Percentiles rank a stretch among this genome's conserved stretches.
Conservation (phyloP, 2,797 vertebrate genomes). For the Bothrops alternatus region DNA sequence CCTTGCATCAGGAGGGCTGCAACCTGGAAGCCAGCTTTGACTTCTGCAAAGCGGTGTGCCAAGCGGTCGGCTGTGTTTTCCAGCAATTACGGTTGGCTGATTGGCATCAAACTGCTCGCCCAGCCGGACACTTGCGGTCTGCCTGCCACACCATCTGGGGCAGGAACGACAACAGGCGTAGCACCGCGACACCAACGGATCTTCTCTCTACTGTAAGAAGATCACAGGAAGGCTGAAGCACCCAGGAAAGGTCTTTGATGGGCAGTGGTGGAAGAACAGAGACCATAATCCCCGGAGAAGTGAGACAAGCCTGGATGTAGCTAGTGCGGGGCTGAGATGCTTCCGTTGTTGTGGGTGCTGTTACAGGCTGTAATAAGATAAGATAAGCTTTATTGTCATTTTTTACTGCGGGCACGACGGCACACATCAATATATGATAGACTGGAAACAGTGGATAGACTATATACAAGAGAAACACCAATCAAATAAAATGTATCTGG, state of each 20-base stretch:
- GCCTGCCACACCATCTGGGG: neutral
- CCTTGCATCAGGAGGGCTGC: neutral
- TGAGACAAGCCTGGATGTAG: neutral
- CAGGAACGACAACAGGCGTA: neutral
- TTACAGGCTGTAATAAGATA: neutral
- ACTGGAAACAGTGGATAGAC: too few relatives aligned
- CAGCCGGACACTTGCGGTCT: neutral
- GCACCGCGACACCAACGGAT: neutral
- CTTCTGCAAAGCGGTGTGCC: neutral
- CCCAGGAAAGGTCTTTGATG: neutral
- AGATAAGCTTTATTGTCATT: too few relatives aligned
- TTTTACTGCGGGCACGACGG: too few relatives aligned
- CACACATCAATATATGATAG: too few relatives aligned
- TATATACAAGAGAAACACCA: too few relatives aligned
- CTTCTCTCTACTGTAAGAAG: neutral
- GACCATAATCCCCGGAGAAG: neutral
- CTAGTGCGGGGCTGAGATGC: neutral
- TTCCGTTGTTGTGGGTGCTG: neutral
- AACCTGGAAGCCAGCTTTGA: neutral
- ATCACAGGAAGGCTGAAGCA: neutral
- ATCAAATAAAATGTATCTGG: too few relatives aligned
- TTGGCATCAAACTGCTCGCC: neutral
- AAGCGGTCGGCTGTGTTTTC: neutral
- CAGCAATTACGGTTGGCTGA: neutral
- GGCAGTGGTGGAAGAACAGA: neutral